phyloP scores from a whole-genome alignment of 2,797 vertebrate genomes.

The Cyclura pinguis region DNA sequence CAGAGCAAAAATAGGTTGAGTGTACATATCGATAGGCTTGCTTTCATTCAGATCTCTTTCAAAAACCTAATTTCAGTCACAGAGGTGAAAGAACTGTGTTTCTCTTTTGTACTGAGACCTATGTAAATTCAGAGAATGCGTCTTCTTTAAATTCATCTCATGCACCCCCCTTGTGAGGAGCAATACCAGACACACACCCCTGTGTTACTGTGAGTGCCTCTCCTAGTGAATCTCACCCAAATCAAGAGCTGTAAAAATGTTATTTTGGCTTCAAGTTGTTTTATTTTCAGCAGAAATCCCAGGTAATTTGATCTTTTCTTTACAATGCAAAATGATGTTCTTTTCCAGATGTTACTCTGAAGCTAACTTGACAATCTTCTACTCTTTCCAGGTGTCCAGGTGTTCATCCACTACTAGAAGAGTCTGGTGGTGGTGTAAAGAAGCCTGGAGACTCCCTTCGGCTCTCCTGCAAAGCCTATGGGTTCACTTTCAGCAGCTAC shows the following conservation, averaged over 20 bases:
- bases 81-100: too few relatives aligned
- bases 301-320: background rate
- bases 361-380: rapidly evolving
- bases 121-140: background rate
- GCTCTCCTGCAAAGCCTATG: background rate
- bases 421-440: background rate
- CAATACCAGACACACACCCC: background rate
- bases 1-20: too few relatives aligned
- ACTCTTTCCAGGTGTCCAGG: background rate
- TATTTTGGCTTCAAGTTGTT: background rate
- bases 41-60: too few relatives aligned
- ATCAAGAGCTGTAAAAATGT: background rate
- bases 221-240: too few relatives aligned
- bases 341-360: background rate
- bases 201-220: background rate
- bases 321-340: background rate
- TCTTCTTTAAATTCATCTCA: background rate
- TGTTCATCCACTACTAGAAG: background rate
- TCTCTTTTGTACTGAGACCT: background rate
- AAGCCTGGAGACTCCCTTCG: background rate
- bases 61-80: too few relatives aligned
- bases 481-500: background rate
- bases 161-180: too few relatives aligned
- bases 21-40: too few relatives aligned
- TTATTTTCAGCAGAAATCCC: background rate